Evolutionary conservation across 2,888 invertebrate genomes (phyloP).

Genomic region (Drosophila antonietae): DNA sequence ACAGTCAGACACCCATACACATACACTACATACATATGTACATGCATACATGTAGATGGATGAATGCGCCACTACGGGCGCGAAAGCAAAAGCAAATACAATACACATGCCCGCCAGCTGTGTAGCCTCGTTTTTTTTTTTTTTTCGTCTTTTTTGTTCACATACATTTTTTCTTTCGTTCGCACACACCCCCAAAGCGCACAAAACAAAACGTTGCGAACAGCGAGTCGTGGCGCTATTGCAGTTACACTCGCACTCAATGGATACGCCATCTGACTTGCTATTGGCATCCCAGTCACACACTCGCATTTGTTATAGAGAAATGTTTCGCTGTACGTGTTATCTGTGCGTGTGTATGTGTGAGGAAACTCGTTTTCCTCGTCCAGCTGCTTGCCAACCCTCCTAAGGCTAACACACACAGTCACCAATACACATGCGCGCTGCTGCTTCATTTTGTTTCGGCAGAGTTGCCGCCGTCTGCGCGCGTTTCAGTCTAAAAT

Average conservation of each 20-base stretch:
- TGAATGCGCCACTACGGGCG: conserved; percentile 43
- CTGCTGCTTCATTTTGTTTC: conserved; percentile 72
- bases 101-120: conserved; percentile 81
- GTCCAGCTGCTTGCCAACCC: conserved; percentile 58
- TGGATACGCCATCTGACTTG: not conserved
- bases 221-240: conserved; percentile 31
- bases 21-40: not conserved
- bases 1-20: not conserved
- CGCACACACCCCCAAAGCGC: conserved; percentile 67
- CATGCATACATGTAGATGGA: conserved; percentile 9
- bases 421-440: conserved; percentile 61
- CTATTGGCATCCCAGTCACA: conserved; percentile 47
- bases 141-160: conserved; percentile 44
- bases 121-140: conserved; percentile 71
- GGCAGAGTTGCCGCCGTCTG: conserved; percentile 66
- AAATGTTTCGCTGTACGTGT: conserved; percentile 51
- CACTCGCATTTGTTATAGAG: conserved; percentile 67
- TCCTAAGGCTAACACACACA: conserved; percentile 25
- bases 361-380: conserved; percentile 66
- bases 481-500: conserved; percentile 64
- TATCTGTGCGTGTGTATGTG: conserved; percentile 19
- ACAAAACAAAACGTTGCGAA: conserved; percentile 42
- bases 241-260: conserved; percentile 51
- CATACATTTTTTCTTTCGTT: conserved; percentile 62
- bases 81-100: conserved; percentile 63